Conservation (phyloP, 1,140 invertebrate genomes). For the Limonius californicus region DNA sequence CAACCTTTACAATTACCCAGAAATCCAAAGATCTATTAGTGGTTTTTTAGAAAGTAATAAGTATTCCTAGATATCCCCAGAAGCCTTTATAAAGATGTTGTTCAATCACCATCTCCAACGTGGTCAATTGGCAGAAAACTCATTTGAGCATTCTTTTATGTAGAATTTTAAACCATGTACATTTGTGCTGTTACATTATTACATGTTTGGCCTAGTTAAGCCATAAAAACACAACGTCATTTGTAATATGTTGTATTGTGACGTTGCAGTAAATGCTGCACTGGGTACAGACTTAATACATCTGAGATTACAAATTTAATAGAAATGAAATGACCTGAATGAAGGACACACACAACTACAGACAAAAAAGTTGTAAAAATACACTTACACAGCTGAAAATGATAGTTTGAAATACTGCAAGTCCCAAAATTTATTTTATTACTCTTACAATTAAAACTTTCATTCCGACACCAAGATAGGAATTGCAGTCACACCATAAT, state of each 20-base stretch:
- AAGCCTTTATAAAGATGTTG: too few relatives aligned
- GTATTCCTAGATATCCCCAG: too few relatives aligned
- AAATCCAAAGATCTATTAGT: too few relatives aligned
- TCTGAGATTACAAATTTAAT: conserved; percentile 39
- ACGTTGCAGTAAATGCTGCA: conserved; percentile 36
- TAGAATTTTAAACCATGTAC: too few relatives aligned
- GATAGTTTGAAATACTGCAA: conserved; percentile 38
- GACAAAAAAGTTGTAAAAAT: conserved; percentile 45
- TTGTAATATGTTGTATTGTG: conserved; percentile 37
- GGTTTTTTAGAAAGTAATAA: too few relatives aligned
- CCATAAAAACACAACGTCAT: conserved; percentile 26
- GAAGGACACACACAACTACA: conserved; percentile 42
- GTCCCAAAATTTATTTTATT: conserved; percentile 27
- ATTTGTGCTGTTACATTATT: too few relatives aligned
- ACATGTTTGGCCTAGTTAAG: neutral
- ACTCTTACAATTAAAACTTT: conserved; percentile 42
- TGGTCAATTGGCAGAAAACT: too few relatives aligned
- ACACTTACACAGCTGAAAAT: conserved; percentile 37
- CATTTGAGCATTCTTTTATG: neutral
- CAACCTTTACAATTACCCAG: too few relatives aligned
- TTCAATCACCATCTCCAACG: too few relatives aligned
- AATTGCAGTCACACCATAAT: conserved; percentile 33
- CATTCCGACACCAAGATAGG: conserved; percentile 45
- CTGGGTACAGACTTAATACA: conserved; percentile 30
- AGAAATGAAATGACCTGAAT: conserved; percentile 38